Conservation (phyloP, 2,113 vertebrate species). For the Xenopus borealis region DNA sequence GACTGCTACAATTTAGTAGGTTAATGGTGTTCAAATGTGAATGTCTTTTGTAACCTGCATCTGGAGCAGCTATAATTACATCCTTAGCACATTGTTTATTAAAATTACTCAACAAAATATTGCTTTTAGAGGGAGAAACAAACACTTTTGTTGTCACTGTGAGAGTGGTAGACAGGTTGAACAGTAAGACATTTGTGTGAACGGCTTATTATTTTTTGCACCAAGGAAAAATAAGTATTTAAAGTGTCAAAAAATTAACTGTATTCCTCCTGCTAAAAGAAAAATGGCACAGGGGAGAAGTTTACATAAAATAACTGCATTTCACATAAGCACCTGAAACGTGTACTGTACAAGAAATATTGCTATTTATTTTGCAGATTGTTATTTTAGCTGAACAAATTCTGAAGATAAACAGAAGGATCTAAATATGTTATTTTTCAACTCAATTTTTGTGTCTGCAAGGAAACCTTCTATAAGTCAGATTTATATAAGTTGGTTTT, state of each 20-base stretch:
- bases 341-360: no score
- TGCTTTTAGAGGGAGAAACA: slow-evolving; percentile 32
- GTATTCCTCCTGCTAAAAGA: slow-evolving; percentile 5
- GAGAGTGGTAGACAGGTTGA: slow-evolving; percentile 27
- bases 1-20: slow-evolving; percentile 17
- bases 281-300: not conserved
- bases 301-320: no score
- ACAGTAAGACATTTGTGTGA: slow-evolving; percentile 25
- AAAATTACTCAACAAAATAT: slow-evolving; percentile 25
- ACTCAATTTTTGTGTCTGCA: no score
- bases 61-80: slow-evolving; percentile 21
- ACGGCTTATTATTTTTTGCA: slow-evolving; percentile 18
- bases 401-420: no score
- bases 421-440: no score
- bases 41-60: slow-evolving; percentile 9
- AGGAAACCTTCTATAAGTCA: no score
- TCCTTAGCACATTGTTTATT: slow-evolving; percentile 38
- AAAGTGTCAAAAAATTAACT: slow-evolving; percentile 18
- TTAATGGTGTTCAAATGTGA: slow-evolving; percentile 26
- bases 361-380: no score
- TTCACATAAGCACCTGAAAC: no score
- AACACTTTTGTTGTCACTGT: slow-evolving; percentile 30
- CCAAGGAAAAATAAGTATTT: slow-evolving; percentile 11
- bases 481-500: no score
- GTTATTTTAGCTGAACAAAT: no score